Conservation (phyloP, 2,797 vertebrate species). For the Falco naumanni region DNA sequence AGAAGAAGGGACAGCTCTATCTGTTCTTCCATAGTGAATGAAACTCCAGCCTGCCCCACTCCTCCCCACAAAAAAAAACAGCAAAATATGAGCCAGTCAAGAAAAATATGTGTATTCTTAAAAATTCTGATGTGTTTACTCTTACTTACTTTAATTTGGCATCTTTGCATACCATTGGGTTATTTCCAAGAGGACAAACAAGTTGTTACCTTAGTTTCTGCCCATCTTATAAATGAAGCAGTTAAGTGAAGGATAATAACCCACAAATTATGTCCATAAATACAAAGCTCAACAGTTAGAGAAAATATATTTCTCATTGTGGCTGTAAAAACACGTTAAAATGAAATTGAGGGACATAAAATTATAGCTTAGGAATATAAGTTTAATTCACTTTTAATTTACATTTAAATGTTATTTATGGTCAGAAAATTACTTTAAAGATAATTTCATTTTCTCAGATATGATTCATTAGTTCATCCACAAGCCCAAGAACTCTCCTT, state of each 20-base stretch:
- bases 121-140: neutral
- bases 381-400: constrained; percentile 23
- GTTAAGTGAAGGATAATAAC: neutral
- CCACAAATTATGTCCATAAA: neutral
- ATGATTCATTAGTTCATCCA: constrained; percentile 88
- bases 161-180: neutral
- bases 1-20: neutral
- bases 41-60: no score
- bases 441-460: constrained; percentile 76
- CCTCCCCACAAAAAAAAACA: neutral
- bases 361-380: neutral
- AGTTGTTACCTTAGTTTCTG: neutral
- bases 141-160: neutral
- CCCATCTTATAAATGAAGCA: neutral
- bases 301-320: neutral
- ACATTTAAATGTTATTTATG: constrained; percentile 30
- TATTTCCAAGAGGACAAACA: neutral
- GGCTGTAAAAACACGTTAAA: constrained; percentile 13
- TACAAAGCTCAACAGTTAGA: neutral
- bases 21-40: neutral
- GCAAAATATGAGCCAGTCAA: neutral
- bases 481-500: constrained; percentile 89
- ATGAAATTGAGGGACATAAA: constrained; percentile 21
- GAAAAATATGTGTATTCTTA: neutral
- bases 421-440: constrained; percentile 54